Base-by-base conservation (phyloP, 2,113 vertebrate genomes). In the Rafetus swinhoei region DNA sequence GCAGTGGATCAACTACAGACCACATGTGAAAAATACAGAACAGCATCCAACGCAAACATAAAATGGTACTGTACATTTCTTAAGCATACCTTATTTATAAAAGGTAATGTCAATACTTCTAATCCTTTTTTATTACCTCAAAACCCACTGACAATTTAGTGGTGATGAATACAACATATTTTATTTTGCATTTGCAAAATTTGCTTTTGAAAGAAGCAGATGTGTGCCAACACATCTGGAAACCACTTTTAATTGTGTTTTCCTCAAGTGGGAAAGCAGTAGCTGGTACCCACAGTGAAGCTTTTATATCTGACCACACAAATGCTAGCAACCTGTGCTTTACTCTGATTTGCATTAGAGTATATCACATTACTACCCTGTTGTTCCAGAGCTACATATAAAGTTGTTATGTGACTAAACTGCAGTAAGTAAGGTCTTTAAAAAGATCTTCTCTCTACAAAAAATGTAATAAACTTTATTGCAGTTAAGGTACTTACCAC, bases 221-320 rank as follows among this genome's bases (percentile, higher is more conserved):
- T 96, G 94, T 92, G 76, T 84, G 95, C 95, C 90, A 96, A 87
- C 86, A 97, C 96, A 98, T 97, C 96, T 97, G 96, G 97, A 97
- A 98, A 97, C 89, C 83, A 88, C 92, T 97, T 97, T 97, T 97
- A 97, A 98, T 97, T 97, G 92, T 81, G 93, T 54, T 92, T 95
- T 91, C 87, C 93, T 97, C 93, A 96, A 97, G 88, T 82, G 82
- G 95, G 85, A 96, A 96, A 92, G 86, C 59, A 97, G 84, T 94
- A 91, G 81, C 87, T 91, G 95, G 59, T 92, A 93, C 85, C 86
- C 94, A 72, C 35, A 83, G 93, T 1, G 10, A 76, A 94, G 81
- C 91, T 95, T 97, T 89, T 93, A 91, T 95, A 93, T 95, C 92
- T 97, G 96, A 89, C 93, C 94, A 97, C 92, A 96, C 62, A 95